These are phyloP conservation scores for Centropus unirufus DNA, from an alignment of 2,113 vertebrate species.

Conservation along the genomic window DNA sequence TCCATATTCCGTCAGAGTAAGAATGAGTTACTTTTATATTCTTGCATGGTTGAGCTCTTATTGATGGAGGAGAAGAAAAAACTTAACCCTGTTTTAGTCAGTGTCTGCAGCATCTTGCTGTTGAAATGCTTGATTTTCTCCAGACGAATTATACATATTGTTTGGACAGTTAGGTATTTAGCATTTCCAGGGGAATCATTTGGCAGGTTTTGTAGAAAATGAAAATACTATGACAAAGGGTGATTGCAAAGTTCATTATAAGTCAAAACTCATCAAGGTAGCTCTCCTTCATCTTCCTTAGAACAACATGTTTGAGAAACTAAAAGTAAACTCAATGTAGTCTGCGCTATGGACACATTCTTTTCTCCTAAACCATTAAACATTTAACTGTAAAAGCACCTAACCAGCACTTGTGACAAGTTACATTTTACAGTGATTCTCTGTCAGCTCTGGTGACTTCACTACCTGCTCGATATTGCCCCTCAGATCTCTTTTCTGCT, in stretches of 20 bases:
- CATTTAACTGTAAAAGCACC: slow-evolving; percentile 54
- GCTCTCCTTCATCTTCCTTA: slow-evolving; percentile 18
- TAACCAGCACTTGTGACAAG: slow-evolving; percentile 54
- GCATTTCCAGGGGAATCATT: neutral
- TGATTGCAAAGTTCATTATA: neutral
- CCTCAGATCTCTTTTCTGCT: slow-evolving; percentile 44
- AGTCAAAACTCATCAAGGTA: neutral
- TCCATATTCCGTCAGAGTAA: neutral
- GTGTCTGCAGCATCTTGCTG: neutral
- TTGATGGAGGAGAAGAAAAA: neutral
- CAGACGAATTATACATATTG: neutral
- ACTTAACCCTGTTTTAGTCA: neutral
- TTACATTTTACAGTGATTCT: slow-evolving; percentile 62
- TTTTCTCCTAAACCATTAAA: slow-evolving; percentile 58
- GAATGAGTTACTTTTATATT: neutral
- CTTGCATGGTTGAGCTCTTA: neutral
- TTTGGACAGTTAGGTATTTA: neutral
- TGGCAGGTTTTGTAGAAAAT: neutral
- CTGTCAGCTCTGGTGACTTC: slow-evolving; percentile 67
- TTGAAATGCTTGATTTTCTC: neutral
- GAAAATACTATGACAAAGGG: neutral
- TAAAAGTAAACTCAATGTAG: slow-evolving; percentile 55
- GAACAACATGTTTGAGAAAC: slow-evolving; percentile 53
- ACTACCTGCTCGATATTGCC: slow-evolving; percentile 54
- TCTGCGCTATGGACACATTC: slow-evolving; percentile 31